Conservation (phyloP, 1,140 invertebrate species). For the Monochamus saltuarius region DNA sequence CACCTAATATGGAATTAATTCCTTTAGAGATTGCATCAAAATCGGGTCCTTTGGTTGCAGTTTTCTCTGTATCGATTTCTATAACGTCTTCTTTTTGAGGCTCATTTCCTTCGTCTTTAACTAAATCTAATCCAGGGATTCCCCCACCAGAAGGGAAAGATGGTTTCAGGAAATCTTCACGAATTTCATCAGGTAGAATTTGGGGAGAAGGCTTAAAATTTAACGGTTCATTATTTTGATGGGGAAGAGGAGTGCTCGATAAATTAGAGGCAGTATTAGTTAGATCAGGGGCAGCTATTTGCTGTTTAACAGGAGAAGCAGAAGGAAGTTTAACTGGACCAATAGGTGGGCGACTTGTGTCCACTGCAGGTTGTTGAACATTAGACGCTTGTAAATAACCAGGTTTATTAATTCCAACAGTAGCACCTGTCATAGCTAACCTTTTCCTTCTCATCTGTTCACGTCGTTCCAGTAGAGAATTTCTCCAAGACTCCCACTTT, state of each 20-base stretch:
- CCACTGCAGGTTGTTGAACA: neutral
- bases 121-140: constrained; percentile 67
- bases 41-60: constrained; percentile 50
- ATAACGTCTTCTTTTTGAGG: constrained; percentile 28
- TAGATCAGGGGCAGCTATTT: no score
- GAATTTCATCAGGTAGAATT: constrained; percentile 6
- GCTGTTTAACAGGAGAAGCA: no score
- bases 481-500: constrained; percentile 78
- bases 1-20: constrained; percentile 61
- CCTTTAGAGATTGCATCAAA: constrained; percentile 60
- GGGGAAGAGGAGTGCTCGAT: constrained; percentile 39
- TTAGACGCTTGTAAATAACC: constrained; percentile 11
- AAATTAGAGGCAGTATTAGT: neutral
- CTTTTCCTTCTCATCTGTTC: constrained; percentile 76
- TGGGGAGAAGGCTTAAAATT: constrained; percentile 31
- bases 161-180: constrained; percentile 32
- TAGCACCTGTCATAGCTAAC: constrained; percentile 41
- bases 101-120: constrained; percentile 49
- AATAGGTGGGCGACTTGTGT: neutral
- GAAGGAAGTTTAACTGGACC: no score
- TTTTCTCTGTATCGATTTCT: constrained; percentile 43
- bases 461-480: constrained; percentile 72
- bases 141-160: constrained; percentile 47
- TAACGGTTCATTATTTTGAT: constrained; percentile 41
- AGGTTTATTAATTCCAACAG: neutral